Evolutionary conservation across 2,888 invertebrate species (phyloP).

Genomic region (Stenoptilia bipunctidactyla): DNA sequence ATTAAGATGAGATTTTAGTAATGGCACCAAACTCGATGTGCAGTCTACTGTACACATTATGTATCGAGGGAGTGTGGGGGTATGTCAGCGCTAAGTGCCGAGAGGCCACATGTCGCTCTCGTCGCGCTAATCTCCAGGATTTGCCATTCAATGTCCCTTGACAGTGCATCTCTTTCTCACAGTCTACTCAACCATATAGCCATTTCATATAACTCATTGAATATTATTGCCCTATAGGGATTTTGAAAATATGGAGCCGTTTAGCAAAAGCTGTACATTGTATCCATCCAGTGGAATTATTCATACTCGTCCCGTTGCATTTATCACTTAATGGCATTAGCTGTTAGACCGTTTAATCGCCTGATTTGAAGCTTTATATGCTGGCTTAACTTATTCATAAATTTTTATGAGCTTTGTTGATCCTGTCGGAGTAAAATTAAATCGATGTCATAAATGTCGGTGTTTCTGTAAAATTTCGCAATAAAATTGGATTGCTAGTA

Average conservation of each 20-base stretch:
- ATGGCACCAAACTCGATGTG: too few species aligned
- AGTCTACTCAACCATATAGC: conserved; percentile 30
- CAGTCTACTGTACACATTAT: conserved; percentile 9
- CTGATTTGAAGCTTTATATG: conserved; percentile 58
- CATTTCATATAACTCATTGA: conserved; percentile 61
- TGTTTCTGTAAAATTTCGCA: too few species aligned
- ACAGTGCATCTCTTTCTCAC: conserved; percentile 35
- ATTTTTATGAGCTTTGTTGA: not conserved
- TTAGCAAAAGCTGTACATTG: conserved; percentile 68
- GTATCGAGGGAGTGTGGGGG: conserved; percentile 25
- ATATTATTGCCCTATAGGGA: conserved; percentile 71
- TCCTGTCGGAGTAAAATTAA: not conserved
- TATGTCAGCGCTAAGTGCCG: conserved; percentile 49
- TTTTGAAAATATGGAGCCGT: conserved; percentile 71
- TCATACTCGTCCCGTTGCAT: conserved; percentile 63
- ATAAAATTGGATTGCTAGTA: too few species aligned
- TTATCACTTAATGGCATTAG: conserved; percentile 71
- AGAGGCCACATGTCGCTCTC: conserved; percentile 68
- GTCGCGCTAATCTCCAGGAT: conserved; percentile 68
- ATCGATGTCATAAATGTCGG: not conserved
- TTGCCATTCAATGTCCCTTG: conserved; percentile 62
- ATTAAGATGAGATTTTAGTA: too few species aligned
- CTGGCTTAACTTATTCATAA: conserved; percentile 22
- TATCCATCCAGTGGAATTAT: conserved; percentile 67
- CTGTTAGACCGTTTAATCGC: conserved; percentile 64